phyloP scores from a whole-genome alignment of 2,888 invertebrate species.

The Campoletis raptor region DNA sequence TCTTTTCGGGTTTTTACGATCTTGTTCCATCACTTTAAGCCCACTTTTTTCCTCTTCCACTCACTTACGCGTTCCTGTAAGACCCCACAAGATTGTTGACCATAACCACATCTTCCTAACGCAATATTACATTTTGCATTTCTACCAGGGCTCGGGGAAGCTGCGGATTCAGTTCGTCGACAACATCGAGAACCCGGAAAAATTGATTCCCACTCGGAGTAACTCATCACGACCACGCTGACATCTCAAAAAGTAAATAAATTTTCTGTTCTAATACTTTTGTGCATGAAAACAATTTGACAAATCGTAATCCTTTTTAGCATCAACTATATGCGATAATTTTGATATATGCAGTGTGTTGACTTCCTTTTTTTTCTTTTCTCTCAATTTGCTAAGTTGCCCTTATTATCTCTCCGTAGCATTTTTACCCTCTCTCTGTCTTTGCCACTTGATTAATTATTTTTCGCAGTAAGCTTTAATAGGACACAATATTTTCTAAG shows the following conservation, averaged over 20 bases:
- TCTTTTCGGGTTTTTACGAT: neutral
- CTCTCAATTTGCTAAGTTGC: neutral
- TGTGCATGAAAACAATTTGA: neutral
- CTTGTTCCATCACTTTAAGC: neutral
- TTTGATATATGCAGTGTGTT: neutral
- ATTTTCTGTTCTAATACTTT: neutral
- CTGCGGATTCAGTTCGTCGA: too few species aligned
- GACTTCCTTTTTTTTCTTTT: neutral
- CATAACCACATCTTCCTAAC: neutral
- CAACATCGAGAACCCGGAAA: too few species aligned
- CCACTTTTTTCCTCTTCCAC: neutral
- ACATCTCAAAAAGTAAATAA: neutral
- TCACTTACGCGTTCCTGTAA: neutral
- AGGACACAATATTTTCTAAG: neutral
- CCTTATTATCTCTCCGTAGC: slow-evolving; percentile 3
- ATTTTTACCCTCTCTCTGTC: slow-evolving; percentile 16
- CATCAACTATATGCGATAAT: neutral
- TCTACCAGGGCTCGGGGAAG: too few species aligned
- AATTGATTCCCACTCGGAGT: too few species aligned
- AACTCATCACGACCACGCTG: too few species aligned
- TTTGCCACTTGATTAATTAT: slow-evolving; percentile 44
- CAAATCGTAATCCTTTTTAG: neutral
- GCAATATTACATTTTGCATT: neutral
- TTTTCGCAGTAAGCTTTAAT: slow-evolving; percentile 24
- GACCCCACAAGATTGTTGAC: neutral